Evolutionary conservation across 2,113 vertebrate genomes (phyloP).

Genomic region (Hypomesus transpacificus): DNA sequence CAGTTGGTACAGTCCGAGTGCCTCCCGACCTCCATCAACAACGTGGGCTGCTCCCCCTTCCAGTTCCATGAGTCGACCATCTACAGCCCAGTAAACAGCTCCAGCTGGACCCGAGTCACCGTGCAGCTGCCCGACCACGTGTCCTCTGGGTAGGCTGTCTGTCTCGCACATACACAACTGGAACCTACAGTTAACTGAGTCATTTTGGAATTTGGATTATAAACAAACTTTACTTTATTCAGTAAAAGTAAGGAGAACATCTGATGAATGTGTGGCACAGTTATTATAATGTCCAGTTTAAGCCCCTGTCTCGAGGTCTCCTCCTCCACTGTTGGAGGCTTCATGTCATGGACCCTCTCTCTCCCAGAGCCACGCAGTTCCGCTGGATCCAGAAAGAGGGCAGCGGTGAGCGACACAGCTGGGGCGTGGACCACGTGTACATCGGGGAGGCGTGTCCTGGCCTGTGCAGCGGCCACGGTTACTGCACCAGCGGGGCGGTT

Average conservation of each 20-base stretch:
- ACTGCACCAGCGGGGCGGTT: slow-evolving; percentile 86
- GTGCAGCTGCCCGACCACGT: slow-evolving; percentile 94
- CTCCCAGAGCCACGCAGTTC: slow-evolving; percentile 91
- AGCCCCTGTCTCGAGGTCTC: neutral
- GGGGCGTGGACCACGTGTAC: slow-evolving; percentile 95
- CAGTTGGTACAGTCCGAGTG: slow-evolving; percentile 94
- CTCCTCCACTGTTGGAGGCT: too few species aligned
- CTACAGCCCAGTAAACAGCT: slow-evolving; percentile 94
- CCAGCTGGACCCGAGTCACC: slow-evolving; percentile 90
- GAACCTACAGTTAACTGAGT: too few species aligned
- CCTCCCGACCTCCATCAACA: slow-evolving; percentile 93
- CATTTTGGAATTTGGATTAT: too few species aligned
- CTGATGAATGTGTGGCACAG: too few species aligned
- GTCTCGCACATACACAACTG: neutral
- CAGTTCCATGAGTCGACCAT: slow-evolving; percentile 97
- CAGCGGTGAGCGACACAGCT: slow-evolving; percentile 87
- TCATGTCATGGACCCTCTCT: neutral
- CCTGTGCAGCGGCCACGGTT: slow-evolving; percentile 91
- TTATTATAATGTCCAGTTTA: neutral
- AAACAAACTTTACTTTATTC: too few species aligned
- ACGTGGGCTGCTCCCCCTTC: slow-evolving; percentile 95
- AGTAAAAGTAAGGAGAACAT: too few species aligned
- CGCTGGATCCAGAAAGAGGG: slow-evolving; percentile 97
- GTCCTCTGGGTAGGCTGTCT: slow-evolving; percentile 81
- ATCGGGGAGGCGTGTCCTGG: slow-evolving; percentile 92